These are phyloP conservation scores for Andrena fulva DNA, from an alignment of 2,888 invertebrate species.

Conservation along the genomic window DNA sequence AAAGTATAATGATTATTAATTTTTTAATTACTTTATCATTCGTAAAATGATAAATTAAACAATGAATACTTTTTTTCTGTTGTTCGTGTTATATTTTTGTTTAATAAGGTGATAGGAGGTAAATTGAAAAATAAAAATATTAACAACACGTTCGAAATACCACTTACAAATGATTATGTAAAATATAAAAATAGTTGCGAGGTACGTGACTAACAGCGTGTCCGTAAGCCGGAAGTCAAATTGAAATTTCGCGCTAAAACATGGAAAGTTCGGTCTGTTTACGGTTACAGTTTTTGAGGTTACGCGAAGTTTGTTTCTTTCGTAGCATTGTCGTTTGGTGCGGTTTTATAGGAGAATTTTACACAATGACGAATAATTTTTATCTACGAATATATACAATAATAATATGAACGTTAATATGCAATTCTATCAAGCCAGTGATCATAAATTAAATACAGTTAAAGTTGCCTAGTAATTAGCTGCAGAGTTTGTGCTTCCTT, in stretches of 20 bases:
- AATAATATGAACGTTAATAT: constrained; percentile 23
- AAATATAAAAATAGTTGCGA: not conserved
- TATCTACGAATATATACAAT: constrained; percentile 2
- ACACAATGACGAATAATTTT: constrained; percentile 24
- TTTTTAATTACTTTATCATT: not conserved
- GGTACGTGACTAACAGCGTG: not conserved
- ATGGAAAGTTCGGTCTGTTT: constrained; percentile 71
- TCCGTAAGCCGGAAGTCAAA: constrained; percentile 8
- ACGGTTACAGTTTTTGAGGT: constrained; percentile 70
- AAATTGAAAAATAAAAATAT: not conserved
- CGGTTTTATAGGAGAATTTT: constrained; percentile 35
- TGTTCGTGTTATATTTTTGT: not conserved
- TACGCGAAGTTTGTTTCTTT: constrained; percentile 64
- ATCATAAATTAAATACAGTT: constrained; percentile 27
- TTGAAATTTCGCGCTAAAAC: constrained; percentile 75
- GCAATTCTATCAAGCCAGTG: constrained; percentile 16
- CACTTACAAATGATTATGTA: not conserved
- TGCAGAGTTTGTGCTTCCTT: constrained; percentile 25
- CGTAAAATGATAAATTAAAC: not conserved
- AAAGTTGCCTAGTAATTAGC: constrained; percentile 14
- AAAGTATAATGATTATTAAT: not conserved
- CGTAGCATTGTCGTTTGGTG: constrained; percentile 32
- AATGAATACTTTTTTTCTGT: not conserved
- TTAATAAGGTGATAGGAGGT: not conserved
- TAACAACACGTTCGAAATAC: not conserved